A percentile compares a stretch with the other conserved stretches of the same genome.
These are phyloP conservation scores for Leptothorax acervorum DNA, from an alignment of 2,888 invertebrate genomes.

Conservation along the genomic window DNA sequence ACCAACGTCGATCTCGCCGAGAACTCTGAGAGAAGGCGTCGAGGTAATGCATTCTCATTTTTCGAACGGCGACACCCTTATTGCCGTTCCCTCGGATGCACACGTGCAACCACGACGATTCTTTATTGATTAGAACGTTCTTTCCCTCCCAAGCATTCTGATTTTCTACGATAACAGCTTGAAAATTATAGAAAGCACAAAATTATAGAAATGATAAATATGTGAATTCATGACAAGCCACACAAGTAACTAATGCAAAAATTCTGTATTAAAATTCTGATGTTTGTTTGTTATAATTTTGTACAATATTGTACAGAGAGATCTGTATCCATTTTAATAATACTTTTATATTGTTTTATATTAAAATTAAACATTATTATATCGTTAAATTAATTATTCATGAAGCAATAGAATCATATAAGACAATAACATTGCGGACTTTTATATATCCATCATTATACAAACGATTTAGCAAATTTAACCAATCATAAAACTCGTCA, in stretches of 20 bases:
- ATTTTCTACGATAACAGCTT: slow-evolving; percentile 50
- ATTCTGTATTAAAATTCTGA: neutral
- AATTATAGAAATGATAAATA: neutral
- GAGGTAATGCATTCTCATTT: slow-evolving; percentile 82
- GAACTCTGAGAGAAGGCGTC: slow-evolving; percentile 76
- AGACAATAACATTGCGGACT: neutral
- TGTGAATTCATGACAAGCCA: neutral
- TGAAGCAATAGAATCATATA: neutral
- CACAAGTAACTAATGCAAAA: neutral
- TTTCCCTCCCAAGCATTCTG: slow-evolving; percentile 49
- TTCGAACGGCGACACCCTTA: slow-evolving; percentile 74
- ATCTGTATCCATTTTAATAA: neutral
- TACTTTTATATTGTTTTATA: neutral
- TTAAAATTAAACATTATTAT: neutral
- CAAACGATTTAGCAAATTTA: neutral
- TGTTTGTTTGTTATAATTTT: neutral
- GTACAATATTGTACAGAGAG: neutral
- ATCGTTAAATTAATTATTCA: slow-evolving; percentile 8
- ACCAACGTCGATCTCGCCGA: slow-evolving; percentile 84
- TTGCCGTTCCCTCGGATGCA: slow-evolving; percentile 42
- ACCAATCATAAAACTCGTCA: neutral
- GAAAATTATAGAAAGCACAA: slow-evolving; percentile 13
- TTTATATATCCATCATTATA: neutral
- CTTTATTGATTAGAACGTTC: slow-evolving; percentile 65
- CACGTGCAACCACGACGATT: slow-evolving; percentile 57